Evolutionary conservation across 2,113 vertebrate genomes (phyloP), one percentile per base, ranked within the genome.

Genomic region (Neopipo cinnamomea): DNA sequence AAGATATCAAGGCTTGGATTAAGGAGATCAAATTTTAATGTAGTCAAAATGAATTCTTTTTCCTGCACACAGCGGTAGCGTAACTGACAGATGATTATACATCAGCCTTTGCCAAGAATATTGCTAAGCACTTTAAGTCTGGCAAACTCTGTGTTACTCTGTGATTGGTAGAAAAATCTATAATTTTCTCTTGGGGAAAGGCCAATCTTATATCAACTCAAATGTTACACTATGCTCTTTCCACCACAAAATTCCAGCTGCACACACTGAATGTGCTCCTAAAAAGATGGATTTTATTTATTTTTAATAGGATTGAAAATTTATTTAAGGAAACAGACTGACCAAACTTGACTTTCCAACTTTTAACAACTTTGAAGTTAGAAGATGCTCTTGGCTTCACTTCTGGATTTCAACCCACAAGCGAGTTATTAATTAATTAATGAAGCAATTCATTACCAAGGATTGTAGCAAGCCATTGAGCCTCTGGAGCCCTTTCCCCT

Each of bases 31-130:
- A 71, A 93, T 97, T 97, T 96, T 96, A 96, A 96, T 97, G 95
- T 91, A 94, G 95, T 92, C 89, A 82, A 42, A 97, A 95, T 75
- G 59, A 70, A 58, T 92, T 96, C 63, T 94, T 98, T 96, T 97
- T 81, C 79, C 46, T 39, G 14, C 68, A 90, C 86, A 83, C 77
- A 95, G 95, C 56, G 85, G 86, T 89, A 91, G 94, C 94, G 94
- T 97, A 97, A 97, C 97, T 97, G 96, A 95, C 95, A 97, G 76
- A 95, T 97, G 95, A 98, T 98, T 98, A 95, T 72, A 91, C 80
- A 93, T 91, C 50, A 90, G 28, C 39, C 73, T 93, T 72, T 97
- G 97, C 96, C 97, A 97, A 94, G 95, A 93, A 94, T 94, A 96
- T 96, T 85, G 67, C 87, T 95, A 95, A 87, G 47, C 59, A 72